Evolutionary conservation across 2,113 vertebrate genomes (phyloP).

Genomic region (Tichodroma muraria): DNA sequence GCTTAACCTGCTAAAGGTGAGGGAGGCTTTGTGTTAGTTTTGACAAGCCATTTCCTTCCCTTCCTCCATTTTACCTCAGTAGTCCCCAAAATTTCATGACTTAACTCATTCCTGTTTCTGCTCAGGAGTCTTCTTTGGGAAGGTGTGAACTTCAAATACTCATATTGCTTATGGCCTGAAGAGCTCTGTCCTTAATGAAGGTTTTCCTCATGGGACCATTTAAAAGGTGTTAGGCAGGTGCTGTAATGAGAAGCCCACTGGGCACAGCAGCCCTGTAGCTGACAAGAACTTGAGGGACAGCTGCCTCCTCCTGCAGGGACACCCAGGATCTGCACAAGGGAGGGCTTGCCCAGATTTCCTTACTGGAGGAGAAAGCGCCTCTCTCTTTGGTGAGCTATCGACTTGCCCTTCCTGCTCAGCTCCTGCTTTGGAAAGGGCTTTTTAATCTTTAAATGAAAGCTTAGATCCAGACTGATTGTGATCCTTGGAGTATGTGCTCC

Average conservation of each 20-base stretch:
- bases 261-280: neutral
- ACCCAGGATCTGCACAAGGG: neutral
- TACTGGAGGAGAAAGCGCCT: neutral
- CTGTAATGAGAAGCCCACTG: neutral
- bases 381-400: neutral
- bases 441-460: constrained; percentile 25
- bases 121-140: neutral
- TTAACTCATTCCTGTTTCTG: neutral
- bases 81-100: neutral
- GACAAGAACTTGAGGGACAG: neutral
- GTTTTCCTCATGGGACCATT: neutral
- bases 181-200: neutral
- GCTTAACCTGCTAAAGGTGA: neutral
- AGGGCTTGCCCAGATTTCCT: neutral
- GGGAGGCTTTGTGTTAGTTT: neutral
- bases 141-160: neutral
- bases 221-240: neutral
- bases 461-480: neutral
- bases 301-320: neutral
- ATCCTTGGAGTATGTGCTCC: constrained; percentile 9
- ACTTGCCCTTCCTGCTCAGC: neutral
- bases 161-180: neutral
- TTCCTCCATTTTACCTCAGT: neutral
- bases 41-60: neutral
- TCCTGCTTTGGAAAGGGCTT: neutral